Conservation (phyloP, 2,888 invertebrate genomes). For the Eupelmus urozonus region DNA sequence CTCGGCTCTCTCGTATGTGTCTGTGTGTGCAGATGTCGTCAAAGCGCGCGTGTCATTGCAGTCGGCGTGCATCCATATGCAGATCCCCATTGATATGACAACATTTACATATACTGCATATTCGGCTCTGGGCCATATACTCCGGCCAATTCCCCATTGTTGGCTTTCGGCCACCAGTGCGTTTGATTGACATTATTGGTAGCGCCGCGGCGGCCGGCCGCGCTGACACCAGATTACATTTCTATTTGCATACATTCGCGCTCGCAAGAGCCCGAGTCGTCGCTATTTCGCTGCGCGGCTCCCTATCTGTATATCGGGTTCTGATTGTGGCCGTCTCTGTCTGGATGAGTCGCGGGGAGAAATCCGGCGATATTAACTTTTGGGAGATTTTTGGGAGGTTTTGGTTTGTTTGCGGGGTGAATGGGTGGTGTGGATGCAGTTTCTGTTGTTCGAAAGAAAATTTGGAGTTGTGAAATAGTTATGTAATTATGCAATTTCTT, state of each 20-base stretch:
- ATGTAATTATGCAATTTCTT: too few relatives aligned
- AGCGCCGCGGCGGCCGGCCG: conserved; percentile 62
- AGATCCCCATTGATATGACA: conserved; percentile 77
- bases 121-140: conserved; percentile 70
- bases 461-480: too few relatives aligned
- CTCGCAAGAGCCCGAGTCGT: not conserved
- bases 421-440: too few relatives aligned
- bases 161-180: conserved; percentile 76
- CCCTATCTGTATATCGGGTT: not conserved
- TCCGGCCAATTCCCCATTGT: conserved; percentile 74
- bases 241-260: conserved; percentile 76
- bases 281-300: not conserved
- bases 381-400: not conserved
- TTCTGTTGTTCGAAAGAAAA: too few relatives aligned
- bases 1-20: not conserved
- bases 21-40: conserved; percentile 70
- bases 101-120: conserved; percentile 78
- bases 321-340: not conserved
- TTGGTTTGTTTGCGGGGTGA: not conserved
- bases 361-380: conserved; percentile 46
- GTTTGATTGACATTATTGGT: conserved; percentile 78
- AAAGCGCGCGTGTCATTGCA: conserved; percentile 71
- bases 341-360: not conserved
- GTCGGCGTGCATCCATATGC: conserved; percentile 75
- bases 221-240: conserved; percentile 78